These are phyloP conservation scores for Stenodema calcarata DNA, from an alignment of 2,888 invertebrate genomes.

Conservation along the genomic window DNA sequence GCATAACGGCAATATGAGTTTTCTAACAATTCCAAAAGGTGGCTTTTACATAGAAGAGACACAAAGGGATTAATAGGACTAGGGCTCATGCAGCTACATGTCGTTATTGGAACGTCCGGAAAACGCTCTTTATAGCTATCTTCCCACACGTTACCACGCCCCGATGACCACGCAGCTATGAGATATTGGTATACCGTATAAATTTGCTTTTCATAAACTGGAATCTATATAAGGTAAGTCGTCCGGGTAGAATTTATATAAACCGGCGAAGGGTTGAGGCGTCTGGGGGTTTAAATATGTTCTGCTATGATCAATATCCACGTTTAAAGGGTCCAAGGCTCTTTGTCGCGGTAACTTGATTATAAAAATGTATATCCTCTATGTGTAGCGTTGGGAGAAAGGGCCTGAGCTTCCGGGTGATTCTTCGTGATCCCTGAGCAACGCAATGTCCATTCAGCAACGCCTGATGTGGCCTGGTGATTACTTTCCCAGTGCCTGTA, in stretches of 20 bases:
- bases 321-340: not conserved
- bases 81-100: not conserved
- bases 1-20: not conserved
- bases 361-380: not conserved
- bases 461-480: too few relatives aligned
- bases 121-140: not conserved
- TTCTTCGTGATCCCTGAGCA: too few relatives aligned
- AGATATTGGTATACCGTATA: not conserved
- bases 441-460: too few relatives aligned
- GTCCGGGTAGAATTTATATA: not conserved
- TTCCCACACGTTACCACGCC: not conserved
- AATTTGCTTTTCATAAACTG: not conserved
- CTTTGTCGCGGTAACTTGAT: not conserved
- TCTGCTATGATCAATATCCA: too few relatives aligned
- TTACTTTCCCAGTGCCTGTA: too few relatives aligned
- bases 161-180: not conserved
- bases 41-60: not conserved
- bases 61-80: not conserved
- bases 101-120: not conserved
- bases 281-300: not conserved
- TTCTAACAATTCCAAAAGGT: not conserved
- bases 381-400: not conserved
- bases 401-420: not conserved
- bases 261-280: not conserved
- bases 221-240: not conserved